phyloP scores from a whole-genome alignment of 1,140 invertebrate genomes.

The Scaptomyza graminum region DNA sequence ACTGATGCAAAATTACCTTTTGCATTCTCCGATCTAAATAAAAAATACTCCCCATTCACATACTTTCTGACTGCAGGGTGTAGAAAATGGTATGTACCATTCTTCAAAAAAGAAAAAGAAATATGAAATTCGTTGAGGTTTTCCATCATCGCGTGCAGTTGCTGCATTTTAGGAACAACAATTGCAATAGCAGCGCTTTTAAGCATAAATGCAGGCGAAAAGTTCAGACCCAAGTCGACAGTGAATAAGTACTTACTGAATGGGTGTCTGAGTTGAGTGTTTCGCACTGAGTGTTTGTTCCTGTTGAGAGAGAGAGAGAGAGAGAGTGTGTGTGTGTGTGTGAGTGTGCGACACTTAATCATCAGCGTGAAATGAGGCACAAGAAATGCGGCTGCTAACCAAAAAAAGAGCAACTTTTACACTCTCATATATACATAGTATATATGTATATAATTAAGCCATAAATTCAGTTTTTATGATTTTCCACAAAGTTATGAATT shows the following conservation, averaged over 20 bases:
- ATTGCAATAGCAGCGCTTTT: conserved; percentile 75
- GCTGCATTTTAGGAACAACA: conserved; percentile 72
- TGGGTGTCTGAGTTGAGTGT: conserved; percentile 15
- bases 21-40: no score
- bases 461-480: conserved; percentile 83
- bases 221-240: conserved; percentile 50
- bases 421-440: conserved; percentile 3
- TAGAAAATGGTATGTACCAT: background rate
- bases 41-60: background rate
- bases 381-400: conserved; percentile 51
- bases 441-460: conserved; percentile 73
- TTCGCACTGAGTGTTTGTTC: conserved; percentile 1
- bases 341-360: conserved; percentile 67
- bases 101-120: conserved; percentile 5
- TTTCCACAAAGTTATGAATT: conserved; percentile 82
- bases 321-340: conserved; percentile 10
- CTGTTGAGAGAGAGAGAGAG: conserved; percentile 10
- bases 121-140: conserved; percentile 65
- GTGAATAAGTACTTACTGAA: conserved; percentile 36
- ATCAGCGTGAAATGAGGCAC: conserved; percentile 70
- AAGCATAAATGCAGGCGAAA: conserved; percentile 75
- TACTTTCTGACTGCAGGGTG: background rate
- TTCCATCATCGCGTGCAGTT: conserved; percentile 73
- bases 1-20: background rate
- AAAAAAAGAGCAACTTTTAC: background rate